Conservation (phyloP, 2,797 vertebrate genomes). For the Acomys russatus region DNA sequence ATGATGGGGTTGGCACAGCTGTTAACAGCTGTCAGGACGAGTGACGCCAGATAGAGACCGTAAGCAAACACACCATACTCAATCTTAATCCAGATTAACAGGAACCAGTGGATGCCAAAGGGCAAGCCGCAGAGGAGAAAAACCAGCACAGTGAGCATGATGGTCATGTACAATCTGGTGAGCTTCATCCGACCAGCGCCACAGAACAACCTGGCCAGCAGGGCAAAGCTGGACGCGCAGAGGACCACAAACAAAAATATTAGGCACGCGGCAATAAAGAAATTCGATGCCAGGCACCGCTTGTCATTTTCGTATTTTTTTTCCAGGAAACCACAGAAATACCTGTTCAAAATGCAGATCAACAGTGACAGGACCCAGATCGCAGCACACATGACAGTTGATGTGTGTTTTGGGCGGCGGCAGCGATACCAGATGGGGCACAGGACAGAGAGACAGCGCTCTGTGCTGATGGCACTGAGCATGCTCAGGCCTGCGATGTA, state of each 20-base stretch:
- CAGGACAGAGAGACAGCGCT: constrained; percentile 84
- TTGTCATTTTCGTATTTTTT: accelerated
- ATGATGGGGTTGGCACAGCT: constrained; percentile 76
- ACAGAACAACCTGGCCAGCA: constrained; percentile 82
- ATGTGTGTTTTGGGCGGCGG: constrained; percentile 73
- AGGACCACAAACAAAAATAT: constrained; percentile 81
- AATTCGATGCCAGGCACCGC: constrained; percentile 64
- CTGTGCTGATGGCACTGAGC: constrained; percentile 83
- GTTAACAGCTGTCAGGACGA: constrained; percentile 84
- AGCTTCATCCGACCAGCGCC: constrained; percentile 69
- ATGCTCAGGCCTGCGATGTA: constrained; percentile 82
- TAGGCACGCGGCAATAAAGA: constrained; percentile 76
- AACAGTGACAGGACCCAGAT: constrained; percentile 85
- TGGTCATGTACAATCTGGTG: constrained; percentile 78
- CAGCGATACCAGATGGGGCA: constrained; percentile 86
- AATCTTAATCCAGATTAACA: constrained; percentile 17
- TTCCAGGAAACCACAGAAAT: constrained; percentile 42
- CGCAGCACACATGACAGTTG: constrained; percentile 35
- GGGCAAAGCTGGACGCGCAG: constrained; percentile 82
- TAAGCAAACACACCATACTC: not conserved
- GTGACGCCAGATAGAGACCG: constrained; percentile 23
- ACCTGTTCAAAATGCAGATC: constrained; percentile 56
- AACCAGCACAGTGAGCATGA: constrained; percentile 85
- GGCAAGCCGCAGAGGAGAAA: constrained; percentile 85
- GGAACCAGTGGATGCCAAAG: constrained; percentile 79